A percentile compares a stretch with the other conserved stretches of the same genome.
These are phyloP conservation scores for Hyphantria cunea DNA, from an alignment of 1,140 invertebrate genomes.

Conservation along the genomic window DNA sequence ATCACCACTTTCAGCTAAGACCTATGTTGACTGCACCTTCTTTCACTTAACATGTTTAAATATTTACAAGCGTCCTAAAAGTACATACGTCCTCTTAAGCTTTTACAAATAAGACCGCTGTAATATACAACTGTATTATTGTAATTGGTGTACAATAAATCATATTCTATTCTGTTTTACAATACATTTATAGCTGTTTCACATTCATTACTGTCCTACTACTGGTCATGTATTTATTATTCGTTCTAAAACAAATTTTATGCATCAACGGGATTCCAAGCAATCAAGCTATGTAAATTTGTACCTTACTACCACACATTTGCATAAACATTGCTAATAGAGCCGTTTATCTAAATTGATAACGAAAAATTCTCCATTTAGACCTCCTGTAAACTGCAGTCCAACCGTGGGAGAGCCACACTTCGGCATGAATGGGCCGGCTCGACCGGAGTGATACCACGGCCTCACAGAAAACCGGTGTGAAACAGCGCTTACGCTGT, in stretches of 20 bases:
- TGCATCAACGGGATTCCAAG: constrained; percentile 13
- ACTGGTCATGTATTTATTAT: constrained; percentile 2
- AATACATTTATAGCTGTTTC: not conserved
- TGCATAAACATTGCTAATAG: constrained; percentile 15
- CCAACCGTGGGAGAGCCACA: no score
- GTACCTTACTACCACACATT: constrained; percentile 12
- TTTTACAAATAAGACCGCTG: not conserved
- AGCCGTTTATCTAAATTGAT: constrained; percentile 17
- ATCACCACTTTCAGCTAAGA: no score
- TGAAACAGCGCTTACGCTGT: no score
- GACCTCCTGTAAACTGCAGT: not conserved
- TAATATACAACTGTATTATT: no score
- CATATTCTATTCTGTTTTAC: no score
- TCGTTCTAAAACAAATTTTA: not conserved
- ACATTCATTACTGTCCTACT: not conserved
- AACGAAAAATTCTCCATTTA: constrained; percentile 27
- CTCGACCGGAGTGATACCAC: no score
- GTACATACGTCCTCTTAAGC: not conserved
- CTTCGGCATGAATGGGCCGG: no score
- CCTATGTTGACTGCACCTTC: no score
- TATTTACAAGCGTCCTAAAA: not conserved
- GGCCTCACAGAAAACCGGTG: no score
- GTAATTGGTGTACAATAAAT: no score
- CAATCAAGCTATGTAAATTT: constrained; percentile 15
- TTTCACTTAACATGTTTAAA: no score